phyloP scores from a whole-genome alignment of 1,140 invertebrate species.

The Bombyx mandarina region DNA sequence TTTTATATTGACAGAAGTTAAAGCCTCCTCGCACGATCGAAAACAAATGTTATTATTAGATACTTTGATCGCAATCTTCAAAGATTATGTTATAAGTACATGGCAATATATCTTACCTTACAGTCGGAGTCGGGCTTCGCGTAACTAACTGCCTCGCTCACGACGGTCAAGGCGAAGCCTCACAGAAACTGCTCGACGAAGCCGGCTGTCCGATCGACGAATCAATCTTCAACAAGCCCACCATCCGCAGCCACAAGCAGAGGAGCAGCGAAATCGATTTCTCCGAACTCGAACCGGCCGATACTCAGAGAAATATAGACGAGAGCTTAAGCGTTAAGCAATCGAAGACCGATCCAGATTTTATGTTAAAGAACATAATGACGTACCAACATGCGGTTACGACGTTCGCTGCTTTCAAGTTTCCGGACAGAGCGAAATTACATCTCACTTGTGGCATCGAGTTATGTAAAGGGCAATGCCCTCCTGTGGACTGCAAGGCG shows the following conservation, averaged over 20 bases:
- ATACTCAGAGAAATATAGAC: slow-evolving; percentile 31
- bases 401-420: slow-evolving; percentile 84
- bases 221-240: slow-evolving; percentile 73
- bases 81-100: no score
- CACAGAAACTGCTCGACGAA: slow-evolving; percentile 78
- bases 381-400: slow-evolving; percentile 74
- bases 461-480: slow-evolving; percentile 78
- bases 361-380: slow-evolving; percentile 67
- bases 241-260: slow-evolving; percentile 48
- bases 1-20: no score
- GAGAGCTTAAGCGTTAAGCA: slow-evolving; percentile 35
- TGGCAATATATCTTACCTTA: slow-evolving; percentile 11
- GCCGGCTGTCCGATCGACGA: slow-evolving; percentile 81
- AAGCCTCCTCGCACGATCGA: no score
- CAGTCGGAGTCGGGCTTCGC: slow-evolving; percentile 78
- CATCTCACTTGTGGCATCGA: slow-evolving; percentile 79
- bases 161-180: slow-evolving; percentile 79
- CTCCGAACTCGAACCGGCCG: slow-evolving; percentile 36
- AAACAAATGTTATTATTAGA: no score
- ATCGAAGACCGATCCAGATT: slow-evolving; percentile 39
- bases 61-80: no score
- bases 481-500: slow-evolving; percentile 69
- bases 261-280: slow-evolving; percentile 50
- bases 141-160: slow-evolving; percentile 81
- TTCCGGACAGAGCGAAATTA: slow-evolving; percentile 80